Conservation (phyloP, 2,888 invertebrate species). For the Acronicta aceris region DNA sequence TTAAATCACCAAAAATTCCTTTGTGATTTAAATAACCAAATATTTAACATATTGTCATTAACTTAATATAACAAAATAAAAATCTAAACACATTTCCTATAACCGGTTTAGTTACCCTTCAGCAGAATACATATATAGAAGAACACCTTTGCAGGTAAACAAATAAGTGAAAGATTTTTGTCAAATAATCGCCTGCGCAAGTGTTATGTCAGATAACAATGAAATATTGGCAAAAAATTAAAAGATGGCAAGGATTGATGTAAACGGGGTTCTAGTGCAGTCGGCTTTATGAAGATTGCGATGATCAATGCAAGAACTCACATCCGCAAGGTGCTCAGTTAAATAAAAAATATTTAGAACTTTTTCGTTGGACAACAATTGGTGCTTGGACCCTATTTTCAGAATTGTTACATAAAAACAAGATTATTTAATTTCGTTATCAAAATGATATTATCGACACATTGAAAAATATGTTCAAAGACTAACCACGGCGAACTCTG, state of each 20-base stretch:
- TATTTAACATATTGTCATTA: too few species aligned
- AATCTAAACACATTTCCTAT: not conserved
- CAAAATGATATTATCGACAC: too few species aligned
- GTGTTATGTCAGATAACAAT: constrained; percentile 71
- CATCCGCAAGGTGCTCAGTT: constrained; percentile 69
- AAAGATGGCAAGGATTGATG: constrained; percentile 71
- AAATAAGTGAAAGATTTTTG: constrained; percentile 76
- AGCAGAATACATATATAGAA: constrained; percentile 62
- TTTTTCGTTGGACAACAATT: constrained; percentile 24
- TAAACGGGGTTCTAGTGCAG: constrained; percentile 61
- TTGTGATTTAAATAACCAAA: too few species aligned
- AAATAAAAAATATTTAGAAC: constrained; percentile 30
- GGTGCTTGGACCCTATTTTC: constrained; percentile 22
- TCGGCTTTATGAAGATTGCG: constrained; percentile 61
- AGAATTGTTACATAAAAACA: not conserved
- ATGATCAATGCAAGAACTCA: constrained; percentile 59
- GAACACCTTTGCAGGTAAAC: constrained; percentile 76
- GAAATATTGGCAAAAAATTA: constrained; percentile 56
- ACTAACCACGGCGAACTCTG: too few species aligned
- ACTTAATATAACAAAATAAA: not conserved
- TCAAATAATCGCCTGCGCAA: constrained; percentile 83
- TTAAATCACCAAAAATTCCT: too few species aligned
- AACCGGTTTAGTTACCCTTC: constrained; percentile 60
- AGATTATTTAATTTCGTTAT: not conserved
- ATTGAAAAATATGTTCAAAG: too few species aligned